Base-by-base conservation (phyloP, 1,140 invertebrate species). In the Homalodisca vitripennis region DNA sequence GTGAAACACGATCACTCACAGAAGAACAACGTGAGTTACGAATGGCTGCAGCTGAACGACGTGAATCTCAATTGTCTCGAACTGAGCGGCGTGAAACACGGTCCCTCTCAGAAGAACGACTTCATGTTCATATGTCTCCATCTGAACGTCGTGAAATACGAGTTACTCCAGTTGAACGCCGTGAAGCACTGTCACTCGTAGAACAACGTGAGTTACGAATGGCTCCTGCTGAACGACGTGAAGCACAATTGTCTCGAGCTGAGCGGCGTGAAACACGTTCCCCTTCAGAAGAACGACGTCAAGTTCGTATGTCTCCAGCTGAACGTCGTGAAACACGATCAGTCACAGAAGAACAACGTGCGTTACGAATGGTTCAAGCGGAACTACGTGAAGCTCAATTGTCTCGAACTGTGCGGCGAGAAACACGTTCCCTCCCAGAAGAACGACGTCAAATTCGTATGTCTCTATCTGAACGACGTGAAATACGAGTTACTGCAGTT, bases 321-420 rank as follows among this genome's bases (percentile, higher is more conserved):
- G n/a, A n/a, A n/a, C n/a, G n/a, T n/a, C n/a, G 51, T n/a, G 46
- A 55, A 3, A 27, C 3, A 57, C 48, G 48, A 68, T 30, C 51
- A 22, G 17, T 53, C 10, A 17, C 66, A 27, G 3, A 20, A 22
- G 66, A 67, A 63, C 66, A 47, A 26, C 6, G 47, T 13, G 47
- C 57, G 20, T 46, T 47, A 48, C 3, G 32, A 66, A 3, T 17
- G 29, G n/a, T 60, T 6, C 17, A 10, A 26, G 30, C 41, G n/a
- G 47, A 67, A 67, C 20, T 41, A 55, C n/a, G 66, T 6, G 66
- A 22, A 29, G 3, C 29, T 6, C 66, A 20, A 6, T 22, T n/a
- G 22, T 26, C n/a, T 10, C n/a, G n/a, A 14, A 17, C 20, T 14
- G 30, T n/a, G n/a, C 30, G 64, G 14, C 3, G 32, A 66, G 30